Conservation (phyloP, 2,888 invertebrate species). For the Nemurella pictetii region DNA sequence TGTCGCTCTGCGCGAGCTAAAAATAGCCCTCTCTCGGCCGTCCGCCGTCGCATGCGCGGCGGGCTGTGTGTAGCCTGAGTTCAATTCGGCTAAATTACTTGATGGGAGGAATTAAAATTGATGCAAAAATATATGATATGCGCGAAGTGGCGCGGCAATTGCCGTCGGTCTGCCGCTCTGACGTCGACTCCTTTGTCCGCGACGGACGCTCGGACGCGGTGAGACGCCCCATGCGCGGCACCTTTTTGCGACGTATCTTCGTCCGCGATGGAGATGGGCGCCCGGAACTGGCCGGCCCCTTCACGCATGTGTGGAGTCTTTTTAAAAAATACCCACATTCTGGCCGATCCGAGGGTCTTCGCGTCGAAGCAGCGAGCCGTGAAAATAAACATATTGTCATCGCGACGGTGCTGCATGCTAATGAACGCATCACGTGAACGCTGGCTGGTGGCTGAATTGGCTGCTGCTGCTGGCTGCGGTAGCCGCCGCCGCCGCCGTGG, state of each 20-base stretch:
- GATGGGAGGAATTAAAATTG: neutral
- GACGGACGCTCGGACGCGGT: neutral
- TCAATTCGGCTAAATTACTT: constrained; percentile 6
- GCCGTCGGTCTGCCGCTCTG: neutral
- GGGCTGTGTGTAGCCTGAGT: neutral
- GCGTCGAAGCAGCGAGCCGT: constrained; percentile 16
- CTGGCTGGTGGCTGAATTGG: too few relatives aligned
- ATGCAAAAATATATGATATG: neutral
- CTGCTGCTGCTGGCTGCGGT: neutral
- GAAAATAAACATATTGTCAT: constrained; percentile 28
- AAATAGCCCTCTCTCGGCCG: neutral
- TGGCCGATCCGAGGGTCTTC: neutral
- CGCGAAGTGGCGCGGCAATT: neutral
- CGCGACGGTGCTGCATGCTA: constrained; percentile 5
- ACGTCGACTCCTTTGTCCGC: neutral
- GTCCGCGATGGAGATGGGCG: neutral
- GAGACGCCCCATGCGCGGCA: neutral
- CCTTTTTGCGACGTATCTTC: neutral
- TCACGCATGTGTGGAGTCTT: neutral
- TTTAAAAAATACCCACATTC: neutral
- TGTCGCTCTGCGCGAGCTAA: neutral
- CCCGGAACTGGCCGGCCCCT: neutral
- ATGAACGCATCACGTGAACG: constrained; percentile 25
- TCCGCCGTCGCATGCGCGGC: neutral
- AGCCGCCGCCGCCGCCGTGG: neutral